Evolutionary conservation across 2,113 vertebrate species (phyloP), one percentile per base, ranked within the genome.

Genomic region (Silurus asotus): DNA sequence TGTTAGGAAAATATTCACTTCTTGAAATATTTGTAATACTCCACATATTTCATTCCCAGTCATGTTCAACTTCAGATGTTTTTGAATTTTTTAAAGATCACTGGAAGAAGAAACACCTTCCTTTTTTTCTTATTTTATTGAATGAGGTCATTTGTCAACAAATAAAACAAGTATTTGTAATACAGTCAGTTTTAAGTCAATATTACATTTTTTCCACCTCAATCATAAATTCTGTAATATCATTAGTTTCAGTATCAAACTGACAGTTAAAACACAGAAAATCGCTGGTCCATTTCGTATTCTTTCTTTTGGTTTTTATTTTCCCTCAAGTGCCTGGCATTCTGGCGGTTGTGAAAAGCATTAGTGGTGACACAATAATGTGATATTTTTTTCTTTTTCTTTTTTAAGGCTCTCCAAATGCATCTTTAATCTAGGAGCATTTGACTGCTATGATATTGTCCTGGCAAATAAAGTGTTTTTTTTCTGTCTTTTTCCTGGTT

Each of bases 391-490:
- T 64, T 67, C 13, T 86, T 55, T 20, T n/a, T 48, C 51, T 55
- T 11, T n/a, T 15, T 15, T 8, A 65, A 53, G 15, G 7, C 51
- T 49, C 28, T 59, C 6, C 11, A 48, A 62, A 49, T 58, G 19
- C 55, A 64, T 62, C 58, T 77, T 77, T 59, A n/a, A 45, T 72
- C 76, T 13, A 48, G n/a, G 79, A 19, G 17, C 76, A 79, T 70
- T 25, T 59, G 65, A 79, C 79, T 88, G 17, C 72, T 56, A 2
- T 83, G 56, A 85, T 83, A 80, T 74, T 82, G 84, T 72, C 84
- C 80, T 86, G 65, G 81, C 37, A 37, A 64, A 55, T 28, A 83
- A 90, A 49, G 75, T 53, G 90, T 75, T 75, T 85, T 75, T 37
- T 37, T 67, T 45, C 61, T 77, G 37, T 59, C 13, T 82, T 70